Base-by-base conservation (phyloP, 1,140 invertebrate species). In the Venustaconcha ellipsiformis region DNA sequence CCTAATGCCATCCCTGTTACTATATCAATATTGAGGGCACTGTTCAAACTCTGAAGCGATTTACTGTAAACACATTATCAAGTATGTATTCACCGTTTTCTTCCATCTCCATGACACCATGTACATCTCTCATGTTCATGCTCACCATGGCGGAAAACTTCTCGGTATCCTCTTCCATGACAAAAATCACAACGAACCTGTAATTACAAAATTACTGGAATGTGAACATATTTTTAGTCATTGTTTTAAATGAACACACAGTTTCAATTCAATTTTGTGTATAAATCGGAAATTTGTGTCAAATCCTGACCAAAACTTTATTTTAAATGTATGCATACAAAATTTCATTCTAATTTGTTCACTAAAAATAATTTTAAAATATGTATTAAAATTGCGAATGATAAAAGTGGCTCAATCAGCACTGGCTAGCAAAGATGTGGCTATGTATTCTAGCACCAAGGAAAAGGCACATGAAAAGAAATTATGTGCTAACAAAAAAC, bases 81-180 rank as follows among this genome's bases (percentile, higher is more conserved):
- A 48, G 37, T 48, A 0, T 48, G 37, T n/a, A 23, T 68, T 56
- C 67, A 79, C 83, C 82, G 72, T 60, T 64, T 72, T 63, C 78
- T 78, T 6, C 82, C 83, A 58, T 66, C 63, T 5, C 91, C 92
- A 75, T 90, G 87, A 78, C 92, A 93, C 58, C 89, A 88, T 18
- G 80, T 79, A 82, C 92, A 93, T n/a, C 84, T 65, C 58, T 77
- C 75, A 60, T 62, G 23, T 48, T 77, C 75, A 62, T 77, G 64
- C 30, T 77, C 75, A 2, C 75, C 75, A 67, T 77, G 72, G 0
- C 75, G 56, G 59, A 68, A 77, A n/a, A 72, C 75, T 14, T 70
- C 59, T 57, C 68, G 72, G 57, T 77, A 70, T 26, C 75, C 75
- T 62, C 65, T n/a, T 23, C 75, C 75, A 67, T 23, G 17, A 68